These are phyloP conservation scores for Dichetophora obliterata DNA, from an alignment of 2,888 invertebrate genomes.

Conservation along the genomic window DNA sequence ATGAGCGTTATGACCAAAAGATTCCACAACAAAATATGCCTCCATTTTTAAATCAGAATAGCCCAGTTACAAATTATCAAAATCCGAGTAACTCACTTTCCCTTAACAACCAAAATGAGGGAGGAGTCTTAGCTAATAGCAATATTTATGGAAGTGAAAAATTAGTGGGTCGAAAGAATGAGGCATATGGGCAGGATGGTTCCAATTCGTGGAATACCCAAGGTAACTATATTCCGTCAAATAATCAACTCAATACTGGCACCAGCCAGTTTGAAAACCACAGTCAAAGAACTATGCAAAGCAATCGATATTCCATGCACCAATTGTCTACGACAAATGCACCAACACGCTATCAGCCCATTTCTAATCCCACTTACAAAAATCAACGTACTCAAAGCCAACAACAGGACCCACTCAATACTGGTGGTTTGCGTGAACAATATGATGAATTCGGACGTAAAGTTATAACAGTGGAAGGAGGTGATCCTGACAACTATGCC, in stretches of 20 bases:
- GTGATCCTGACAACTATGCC: constrained; percentile 47
- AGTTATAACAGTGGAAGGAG: constrained; percentile 33
- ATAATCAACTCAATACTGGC: background rate
- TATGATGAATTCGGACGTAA: constrained; percentile 39
- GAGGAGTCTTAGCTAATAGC: constrained; percentile 13
- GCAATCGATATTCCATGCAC: background rate
- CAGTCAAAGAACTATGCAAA: background rate
- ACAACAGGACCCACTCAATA: background rate
- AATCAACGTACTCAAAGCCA: background rate
- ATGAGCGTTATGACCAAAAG: background rate
- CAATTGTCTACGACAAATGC: background rate
- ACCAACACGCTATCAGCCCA: background rate
- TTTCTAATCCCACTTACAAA: background rate
- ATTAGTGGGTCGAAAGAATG: constrained; percentile 34
- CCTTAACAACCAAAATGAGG: constrained; percentile 41
- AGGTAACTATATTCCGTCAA: background rate
- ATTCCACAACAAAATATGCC: background rate
- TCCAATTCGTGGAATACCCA: background rate
- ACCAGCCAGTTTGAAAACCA: too few species aligned
- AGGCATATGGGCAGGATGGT: background rate
- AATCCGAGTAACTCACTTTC: background rate
- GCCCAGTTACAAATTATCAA: background rate
- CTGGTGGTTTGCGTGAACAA: constrained; percentile 20
- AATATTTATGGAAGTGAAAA: constrained; percentile 51
- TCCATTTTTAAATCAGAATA: background rate